Percentiles rank a stretch among this genome's conserved stretches.
phyloP scores from a whole-genome alignment of 2,888 invertebrate species.

The Amphipyra berbera region DNA sequence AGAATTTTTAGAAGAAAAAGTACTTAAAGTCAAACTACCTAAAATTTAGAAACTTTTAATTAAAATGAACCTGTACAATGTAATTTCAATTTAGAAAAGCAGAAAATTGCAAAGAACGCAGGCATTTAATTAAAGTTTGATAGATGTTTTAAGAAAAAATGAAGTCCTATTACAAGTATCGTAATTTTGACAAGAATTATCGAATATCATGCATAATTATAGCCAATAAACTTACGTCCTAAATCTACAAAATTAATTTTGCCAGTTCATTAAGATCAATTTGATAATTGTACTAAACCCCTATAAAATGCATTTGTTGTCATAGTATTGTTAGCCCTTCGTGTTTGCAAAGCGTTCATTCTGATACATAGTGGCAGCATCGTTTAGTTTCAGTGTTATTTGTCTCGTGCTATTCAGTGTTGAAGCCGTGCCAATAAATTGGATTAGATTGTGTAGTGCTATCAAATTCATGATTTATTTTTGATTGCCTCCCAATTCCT shows the following conservation, averaged over 20 bases:
- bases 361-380: constrained; percentile 74
- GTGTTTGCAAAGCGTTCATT: constrained; percentile 83
- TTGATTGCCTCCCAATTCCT: constrained; percentile 34
- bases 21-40: constrained; percentile 59
- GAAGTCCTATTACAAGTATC: constrained; percentile 47
- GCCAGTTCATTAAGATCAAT: constrained; percentile 49
- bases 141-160: constrained; percentile 62
- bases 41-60: constrained; percentile 60
- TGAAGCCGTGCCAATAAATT: constrained; percentile 85
- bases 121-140: constrained; percentile 73
- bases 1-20: constrained; percentile 68
- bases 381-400: constrained; percentile 72
- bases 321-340: constrained; percentile 54
- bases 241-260: constrained; percentile 66
- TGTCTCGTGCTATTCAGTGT: constrained; percentile 82
- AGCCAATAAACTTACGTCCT: constrained; percentile 71
- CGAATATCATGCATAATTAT: constrained; percentile 73
- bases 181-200: constrained; percentile 64
- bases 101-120: constrained; percentile 78
- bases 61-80: constrained; percentile 68
- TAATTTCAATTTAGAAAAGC: constrained; percentile 67
- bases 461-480: constrained; percentile 66
- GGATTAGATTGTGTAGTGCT: constrained; percentile 74
- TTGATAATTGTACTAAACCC: constrained; percentile 40
- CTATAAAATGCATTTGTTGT: constrained; percentile 57